Evolutionary conservation across 2,797 vertebrate species (phyloP), one percentile per base, ranked within the genome.

Genomic region (Cyprinella venusta): DNA sequence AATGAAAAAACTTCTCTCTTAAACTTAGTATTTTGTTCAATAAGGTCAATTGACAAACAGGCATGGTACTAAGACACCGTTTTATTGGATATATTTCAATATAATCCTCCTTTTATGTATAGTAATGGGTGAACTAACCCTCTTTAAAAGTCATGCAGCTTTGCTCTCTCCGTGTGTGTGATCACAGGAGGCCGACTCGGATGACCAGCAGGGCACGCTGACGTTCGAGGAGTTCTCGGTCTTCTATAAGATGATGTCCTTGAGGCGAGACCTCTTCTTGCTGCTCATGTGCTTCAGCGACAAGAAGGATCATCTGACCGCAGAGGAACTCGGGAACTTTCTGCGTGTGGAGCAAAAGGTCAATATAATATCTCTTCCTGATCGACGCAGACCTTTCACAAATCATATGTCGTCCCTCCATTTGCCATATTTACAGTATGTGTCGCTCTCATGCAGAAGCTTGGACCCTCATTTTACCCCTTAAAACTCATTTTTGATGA

Each of bases 191-290:
- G 98, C 98, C 2, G 98, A 99, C 90, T 98, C 98, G 0, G 98
- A 99, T 77, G 97, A 99, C 83, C 97, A 98, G 85, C 97, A 98
- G 88, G 98, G 98, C 82, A 97, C 97, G 0, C 86, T 99, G 84
- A 98, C 97, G 0, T 99, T 98, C 67, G 97, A 98, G 79, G 98
- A 99, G 80, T 99, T 99, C 90, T 97, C 96, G 0, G 97, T 99
- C 81, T 99, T 99, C 92, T 99, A 99, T 92, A 98, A 95, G 93
- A 99, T 99, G 98, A 99, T 99, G 97, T 99, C 98, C 7, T 90
- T 98, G 83, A 93, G 98, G 26, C 94, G 98, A 19, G 98, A 99
- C 77, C 95, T 99, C 67, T 99, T 96, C 91, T 91, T 99, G 70
- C 84, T 99, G 87, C 96, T 99, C 86, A 92, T 99, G 90, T 96